These are phyloP conservation scores for Margaritifera margaritifera DNA, from an alignment of 2,888 invertebrate species.

Conservation along the genomic window DNA sequence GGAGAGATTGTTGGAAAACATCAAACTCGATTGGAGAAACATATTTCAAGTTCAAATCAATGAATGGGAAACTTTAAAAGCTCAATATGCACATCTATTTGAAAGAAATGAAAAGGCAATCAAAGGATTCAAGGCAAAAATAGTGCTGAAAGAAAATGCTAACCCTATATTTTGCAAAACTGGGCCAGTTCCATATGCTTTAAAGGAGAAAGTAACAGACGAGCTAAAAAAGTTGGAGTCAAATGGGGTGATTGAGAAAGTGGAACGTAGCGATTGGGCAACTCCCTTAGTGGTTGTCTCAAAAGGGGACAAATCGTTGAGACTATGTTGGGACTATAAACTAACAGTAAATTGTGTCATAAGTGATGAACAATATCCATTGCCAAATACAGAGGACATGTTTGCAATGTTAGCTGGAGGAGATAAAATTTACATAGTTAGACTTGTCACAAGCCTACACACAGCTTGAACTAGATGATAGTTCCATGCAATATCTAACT, in stretches of 20 bases:
- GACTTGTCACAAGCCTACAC: no score
- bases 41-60: slow-evolving; percentile 4
- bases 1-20: slow-evolving; percentile 6
- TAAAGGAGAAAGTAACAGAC: not conserved
- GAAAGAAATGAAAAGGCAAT: not conserved
- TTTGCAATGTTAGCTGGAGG: slow-evolving; percentile 17
- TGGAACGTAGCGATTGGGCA: no score
- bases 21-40: slow-evolving; percentile 5
- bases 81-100: not conserved
- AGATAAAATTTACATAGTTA: slow-evolving; percentile 3
- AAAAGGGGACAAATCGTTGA: no score
- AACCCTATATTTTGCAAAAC: slow-evolving; percentile 7
- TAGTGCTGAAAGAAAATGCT: slow-evolving; percentile 12
- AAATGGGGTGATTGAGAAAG: no score
- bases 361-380: slow-evolving; percentile 6
- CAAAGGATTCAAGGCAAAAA: slow-evolving; percentile 9
- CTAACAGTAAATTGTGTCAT: no score
- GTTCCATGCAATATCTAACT: slow-evolving; percentile 9
- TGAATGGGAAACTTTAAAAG: not conserved
- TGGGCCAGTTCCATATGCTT: not conserved
- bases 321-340: no score
- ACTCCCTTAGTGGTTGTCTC: no score
- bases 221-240: no score
- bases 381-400: slow-evolving; percentile 23
- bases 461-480: no score